phyloP scores from a whole-genome alignment of 2,113 vertebrate species.

The Mesembrinibis cayennensis region DNA sequence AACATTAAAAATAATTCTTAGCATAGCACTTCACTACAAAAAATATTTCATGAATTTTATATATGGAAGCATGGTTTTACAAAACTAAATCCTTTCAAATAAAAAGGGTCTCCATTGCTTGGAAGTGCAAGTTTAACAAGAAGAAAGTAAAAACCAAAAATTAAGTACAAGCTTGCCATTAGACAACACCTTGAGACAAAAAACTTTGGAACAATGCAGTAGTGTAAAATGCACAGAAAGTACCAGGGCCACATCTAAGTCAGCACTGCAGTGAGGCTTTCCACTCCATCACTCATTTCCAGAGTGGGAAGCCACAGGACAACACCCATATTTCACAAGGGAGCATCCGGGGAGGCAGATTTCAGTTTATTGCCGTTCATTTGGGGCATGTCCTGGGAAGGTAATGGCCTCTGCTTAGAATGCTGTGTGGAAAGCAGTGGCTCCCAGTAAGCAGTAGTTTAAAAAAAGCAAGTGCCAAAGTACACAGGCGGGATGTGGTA shows the following conservation, averaged over 20 bases:
- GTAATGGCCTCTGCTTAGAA: not conserved
- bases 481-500: not conserved
- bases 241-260: not conserved
- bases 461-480: conserved; percentile 24
- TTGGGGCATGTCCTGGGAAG: not conserved
- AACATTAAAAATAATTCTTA: not conserved
- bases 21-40: not conserved
- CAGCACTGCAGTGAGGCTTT: not conserved
- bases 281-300: not conserved
- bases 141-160: not conserved
- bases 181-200: not conserved
- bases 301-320: not conserved
- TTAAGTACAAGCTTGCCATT: not conserved
- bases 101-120: not conserved
- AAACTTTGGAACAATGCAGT: not conserved
- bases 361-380: not conserved
- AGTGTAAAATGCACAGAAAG: not conserved
- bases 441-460: conserved; percentile 3
- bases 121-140: not conserved
- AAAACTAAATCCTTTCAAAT: not conserved
- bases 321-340: not conserved
- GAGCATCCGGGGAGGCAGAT: not conserved
- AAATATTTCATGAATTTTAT: not conserved
- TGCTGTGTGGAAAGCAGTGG: not conserved
- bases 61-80: not conserved